Percentiles rank a stretch among this genome's conserved stretches.
phyloP scores from a whole-genome alignment of 2,888 invertebrate species.

The Acleris cristana region DNA sequence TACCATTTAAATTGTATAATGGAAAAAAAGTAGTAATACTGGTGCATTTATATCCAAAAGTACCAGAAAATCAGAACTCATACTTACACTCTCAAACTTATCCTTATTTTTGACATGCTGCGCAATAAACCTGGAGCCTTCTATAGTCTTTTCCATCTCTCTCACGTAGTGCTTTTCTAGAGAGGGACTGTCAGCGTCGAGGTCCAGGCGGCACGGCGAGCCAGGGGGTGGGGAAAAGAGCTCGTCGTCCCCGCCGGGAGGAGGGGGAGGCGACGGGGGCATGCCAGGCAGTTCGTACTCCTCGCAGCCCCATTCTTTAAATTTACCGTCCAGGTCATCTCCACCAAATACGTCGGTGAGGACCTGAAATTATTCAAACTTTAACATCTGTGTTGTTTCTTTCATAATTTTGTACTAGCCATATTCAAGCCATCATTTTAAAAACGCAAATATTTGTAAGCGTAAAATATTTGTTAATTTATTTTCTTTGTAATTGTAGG shows the following conservation, averaged over 20 bases:
- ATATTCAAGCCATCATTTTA: not conserved
- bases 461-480: no score
- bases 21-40: no score
- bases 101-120: slow-evolving; percentile 98
- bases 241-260: slow-evolving; percentile 92
- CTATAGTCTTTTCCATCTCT: slow-evolving; percentile 96
- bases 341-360: slow-evolving; percentile 91
- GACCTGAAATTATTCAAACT: slow-evolving; percentile 74
- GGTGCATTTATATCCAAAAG: not conserved
- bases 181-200: slow-evolving; percentile 88
- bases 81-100: slow-evolving; percentile 95
- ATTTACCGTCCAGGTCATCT: slow-evolving; percentile 79
- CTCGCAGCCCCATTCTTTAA: slow-evolving; percentile 83
- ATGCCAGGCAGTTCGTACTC: slow-evolving; percentile 90
- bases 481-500: no score
- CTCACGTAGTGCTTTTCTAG: slow-evolving; percentile 92
- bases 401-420: no score
- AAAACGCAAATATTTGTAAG: no score
- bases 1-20: no score
- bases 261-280: slow-evolving; percentile 88
- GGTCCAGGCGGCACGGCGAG: slow-evolving; percentile 84
- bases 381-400: no score
- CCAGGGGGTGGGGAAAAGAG: slow-evolving; percentile 91
- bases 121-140: slow-evolving; percentile 96
- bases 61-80: not conserved